Conservation (phyloP, 2,797 vertebrate genomes). For the Nasua narica region DNA sequence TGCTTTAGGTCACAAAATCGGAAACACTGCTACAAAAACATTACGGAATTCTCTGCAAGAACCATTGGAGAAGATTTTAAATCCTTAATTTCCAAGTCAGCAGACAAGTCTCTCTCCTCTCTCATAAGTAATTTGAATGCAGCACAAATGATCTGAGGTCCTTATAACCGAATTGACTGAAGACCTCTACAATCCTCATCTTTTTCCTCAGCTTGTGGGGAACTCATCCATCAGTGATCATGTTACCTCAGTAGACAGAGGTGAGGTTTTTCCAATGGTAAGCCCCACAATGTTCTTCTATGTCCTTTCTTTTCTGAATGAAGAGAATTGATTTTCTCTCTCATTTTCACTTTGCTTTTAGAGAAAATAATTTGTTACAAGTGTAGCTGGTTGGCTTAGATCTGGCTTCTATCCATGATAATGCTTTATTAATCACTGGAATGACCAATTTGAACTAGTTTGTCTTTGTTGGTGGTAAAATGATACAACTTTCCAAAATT, state of each 20-base stretch:
- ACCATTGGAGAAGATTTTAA: neutral
- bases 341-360: slow-evolving; percentile 34
- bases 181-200: neutral
- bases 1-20: neutral
- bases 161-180: neutral
- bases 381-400: neutral
- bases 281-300: neutral
- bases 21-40: neutral
- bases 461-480: neutral
- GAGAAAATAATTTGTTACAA: neutral
- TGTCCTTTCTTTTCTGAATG: neutral
- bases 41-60: neutral
- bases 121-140: neutral
- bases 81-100: neutral
- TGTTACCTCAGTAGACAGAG: neutral
- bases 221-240: neutral
- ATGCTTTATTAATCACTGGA: neutral
- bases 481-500: neutral
- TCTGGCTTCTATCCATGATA: neutral
- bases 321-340: neutral
- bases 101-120: neutral
- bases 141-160: neutral
- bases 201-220: neutral
- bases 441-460: neutral
- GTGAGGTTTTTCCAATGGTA: neutral